Evolutionary conservation across 2,888 invertebrate species (phyloP), one percentile per base, ranked within the genome.

Genomic region (Pemphredon lugubris): DNA sequence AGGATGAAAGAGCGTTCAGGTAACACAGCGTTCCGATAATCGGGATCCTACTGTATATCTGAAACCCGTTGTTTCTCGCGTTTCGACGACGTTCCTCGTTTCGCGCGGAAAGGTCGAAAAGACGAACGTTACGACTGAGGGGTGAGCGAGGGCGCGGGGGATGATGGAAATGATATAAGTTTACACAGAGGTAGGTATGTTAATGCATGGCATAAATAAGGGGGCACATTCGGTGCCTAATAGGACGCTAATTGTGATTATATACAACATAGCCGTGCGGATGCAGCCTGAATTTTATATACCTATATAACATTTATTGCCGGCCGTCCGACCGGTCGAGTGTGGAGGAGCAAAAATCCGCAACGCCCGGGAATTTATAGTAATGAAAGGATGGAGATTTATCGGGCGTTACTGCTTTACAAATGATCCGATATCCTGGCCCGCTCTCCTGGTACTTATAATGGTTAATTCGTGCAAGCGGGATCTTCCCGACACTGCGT

Each of bases 221-320:
- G 50, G 66, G 60, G 58, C 71, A 50, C 67, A 70, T 81, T 79
- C 68, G 75, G 59, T 63, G 71, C 71, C 73, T 78, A 83, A 77
- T 82, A 81, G 70, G 77, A 83, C 79, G 73, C 75, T 81, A 84
- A 83, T 83, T 84, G 73, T 83, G 79, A 84, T 82, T 84, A 81
- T 83, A 79, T 83, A 83, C 73, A 82, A 73, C 79, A 72, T 32
- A 58, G 75, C 66, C 68, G 71, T 54, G 57, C 73, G 74, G 73
- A 80, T 76, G 65, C 71, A 75, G 76, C 66, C 63, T 75, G 42
- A 76, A 79, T 77, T 79, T 82, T 84, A 81, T 81, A 82, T 59
- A 76, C 71, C 82, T 75, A 73, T 80, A 81, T 76, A 82, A 75
- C 82, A 81, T 81, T 82, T 78, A 82, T 75, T 76, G 76, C 76